Base-by-base conservation (phyloP, 2,888 invertebrate genomes). In the Heliconius charithonia region DNA sequence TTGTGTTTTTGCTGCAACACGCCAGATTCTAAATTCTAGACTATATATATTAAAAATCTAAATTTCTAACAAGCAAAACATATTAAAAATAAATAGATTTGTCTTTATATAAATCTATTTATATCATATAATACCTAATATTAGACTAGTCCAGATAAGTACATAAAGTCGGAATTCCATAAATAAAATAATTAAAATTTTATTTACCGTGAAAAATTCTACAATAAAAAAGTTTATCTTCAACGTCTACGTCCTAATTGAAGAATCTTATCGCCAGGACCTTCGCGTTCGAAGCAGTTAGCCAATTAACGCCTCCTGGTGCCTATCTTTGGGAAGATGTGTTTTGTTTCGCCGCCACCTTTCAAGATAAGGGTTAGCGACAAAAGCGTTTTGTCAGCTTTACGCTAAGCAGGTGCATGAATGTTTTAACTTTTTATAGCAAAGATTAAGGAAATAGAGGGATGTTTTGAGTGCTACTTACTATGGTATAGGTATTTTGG, bases 241-340 rank as follows among this genome's bases (percentile, higher is more conserved):
- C 12, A 63, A 41, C 27, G 86, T 27, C 12, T 45, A 41, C 41
- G 86, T 83, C 84, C 86, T 89, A 75, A 81, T 77, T 81, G 77
- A 37, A 89, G 87, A 79, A 80, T 81, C 82, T 84, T 87, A 88
- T 87, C 86, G 76, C 79, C 80, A 82, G 83, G 83, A 86, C 87
- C 87, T 85, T 72, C 51, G 83, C 85, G 81, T 82, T 78, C 67
- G 29, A 70, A 78, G 76, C 81, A 78, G 81, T 81, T 80, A 78
- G 78, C 87, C 88, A 92, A 93, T 93, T 93, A 93, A 92, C 92
- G 90, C 89, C 85, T 84, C 83, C 81, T 83, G 67, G 84, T 87
- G 59, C 56, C 56, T 90, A 90, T 90, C 89, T 77, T 27, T 66
- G 27, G 51, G 66, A 63, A 91, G 86, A 86, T 88, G 89, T 89